Evolutionary conservation across 37 sponge, comb jelly and placozoan genomes (phyloP).

Genomic region (Halisarca cf. caerulea): DNA sequence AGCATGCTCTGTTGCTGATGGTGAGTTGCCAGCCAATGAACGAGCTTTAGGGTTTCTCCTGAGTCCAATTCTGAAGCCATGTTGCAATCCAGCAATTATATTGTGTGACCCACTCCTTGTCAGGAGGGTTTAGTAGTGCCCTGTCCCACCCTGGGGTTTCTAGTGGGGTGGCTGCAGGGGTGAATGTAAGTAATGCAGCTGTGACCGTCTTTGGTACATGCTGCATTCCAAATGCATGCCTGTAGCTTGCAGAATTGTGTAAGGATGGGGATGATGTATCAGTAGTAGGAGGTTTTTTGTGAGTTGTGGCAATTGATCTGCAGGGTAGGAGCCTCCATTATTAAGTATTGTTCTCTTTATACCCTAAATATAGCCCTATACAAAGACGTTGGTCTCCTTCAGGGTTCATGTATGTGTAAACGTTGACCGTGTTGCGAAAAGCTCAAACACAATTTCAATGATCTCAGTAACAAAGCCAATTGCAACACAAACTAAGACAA

Average conservation of each 20-base stretch:
- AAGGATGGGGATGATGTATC: not conserved
- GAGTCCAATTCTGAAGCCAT: slow-evolving; percentile 9
- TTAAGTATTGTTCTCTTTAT: too few species aligned
- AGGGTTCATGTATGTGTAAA: too few species aligned
- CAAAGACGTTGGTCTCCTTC: too few species aligned
- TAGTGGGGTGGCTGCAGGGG: not conserved
- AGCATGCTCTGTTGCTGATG: not conserved
- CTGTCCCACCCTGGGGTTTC: not conserved
- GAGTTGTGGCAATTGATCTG: too few species aligned
- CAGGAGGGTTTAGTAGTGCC: not conserved
- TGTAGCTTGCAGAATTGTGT: slow-evolving; percentile 18
- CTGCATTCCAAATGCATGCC: not conserved
- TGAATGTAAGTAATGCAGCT: not conserved
- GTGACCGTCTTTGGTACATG: not conserved
- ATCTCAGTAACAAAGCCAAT: too few species aligned
- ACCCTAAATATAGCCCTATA: too few species aligned
- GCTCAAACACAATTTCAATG: too few species aligned
- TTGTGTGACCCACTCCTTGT: not conserved
- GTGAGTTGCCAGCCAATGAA: not conserved
- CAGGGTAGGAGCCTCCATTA: too few species aligned
- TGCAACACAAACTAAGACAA: too few species aligned
- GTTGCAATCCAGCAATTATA: not conserved
- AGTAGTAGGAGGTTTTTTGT: not conserved
- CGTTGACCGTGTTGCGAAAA: too few species aligned
- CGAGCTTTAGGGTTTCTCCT: not conserved